phyloP scores from a whole-genome alignment of 2,888 invertebrate genomes.

The Heterodera filipjevi region DNA sequence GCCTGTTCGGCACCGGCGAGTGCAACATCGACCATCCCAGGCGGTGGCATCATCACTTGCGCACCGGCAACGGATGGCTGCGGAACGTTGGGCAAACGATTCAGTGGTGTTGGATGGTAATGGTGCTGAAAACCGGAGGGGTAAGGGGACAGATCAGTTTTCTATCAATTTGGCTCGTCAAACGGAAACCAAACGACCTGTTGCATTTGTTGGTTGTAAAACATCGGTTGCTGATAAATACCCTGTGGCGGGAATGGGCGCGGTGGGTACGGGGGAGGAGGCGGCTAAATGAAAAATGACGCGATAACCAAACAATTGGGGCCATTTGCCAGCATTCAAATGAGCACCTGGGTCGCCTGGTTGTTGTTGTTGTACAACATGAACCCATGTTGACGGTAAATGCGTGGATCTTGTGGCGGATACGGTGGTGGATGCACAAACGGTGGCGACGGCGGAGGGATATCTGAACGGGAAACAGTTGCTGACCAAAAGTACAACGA shows the following conservation, averaged over 20 bases:
- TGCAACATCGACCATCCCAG: background rate
- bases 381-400: background rate
- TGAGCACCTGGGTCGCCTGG: background rate
- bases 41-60: constrained; percentile 1
- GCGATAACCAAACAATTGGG: background rate
- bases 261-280: background rate
- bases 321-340: background rate
- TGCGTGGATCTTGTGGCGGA: background rate
- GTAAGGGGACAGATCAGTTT: background rate
- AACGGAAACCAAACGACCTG: background rate
- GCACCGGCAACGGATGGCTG: background rate
- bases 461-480: too few relatives aligned
- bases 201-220: background rate
- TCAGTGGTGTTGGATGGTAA: background rate
- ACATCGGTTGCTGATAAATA: background rate
- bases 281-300: background rate
- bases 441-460: too few relatives aligned
- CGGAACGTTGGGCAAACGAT: background rate
- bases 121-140: background rate
- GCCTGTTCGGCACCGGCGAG: background rate
- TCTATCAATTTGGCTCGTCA: too few relatives aligned
- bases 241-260: background rate
- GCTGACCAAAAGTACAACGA: too few relatives aligned
- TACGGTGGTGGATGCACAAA: too few relatives aligned
- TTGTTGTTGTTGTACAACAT: background rate